Evolutionary conservation across 2,113 vertebrate species (phyloP), one percentile per base, ranked within the genome.

Genomic region (Ceuthmochares aereus): DNA sequence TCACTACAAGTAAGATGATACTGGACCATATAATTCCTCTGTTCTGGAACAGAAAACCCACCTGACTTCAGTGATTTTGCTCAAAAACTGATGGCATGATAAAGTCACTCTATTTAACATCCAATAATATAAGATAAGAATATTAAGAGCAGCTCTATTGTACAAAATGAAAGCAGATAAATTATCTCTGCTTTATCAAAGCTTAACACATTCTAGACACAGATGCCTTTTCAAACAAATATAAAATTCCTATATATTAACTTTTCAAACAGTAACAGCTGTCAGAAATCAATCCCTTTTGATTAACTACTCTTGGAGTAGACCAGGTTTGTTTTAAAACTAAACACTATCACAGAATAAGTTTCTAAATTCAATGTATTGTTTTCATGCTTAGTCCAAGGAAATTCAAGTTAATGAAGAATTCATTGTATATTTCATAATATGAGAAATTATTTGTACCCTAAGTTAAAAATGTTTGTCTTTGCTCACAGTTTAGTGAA

Each of bases 141-240:
- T 93, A 96, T 95, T 96, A 90, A 88, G 88, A 94, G 85, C 93
- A 96, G 96, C 82, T 95, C 94, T 93, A 74, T 83, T 75, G 68
- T 56, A 56, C 64, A 60, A 90, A 96, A 95, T 78, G 85, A 96
- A 95, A 96, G 79, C 79, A 93, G 72, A 88, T 94, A 96, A 93
- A 89, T 95, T 88, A 91, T 92, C 85, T 93, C 75, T 94, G 62
- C 52, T 83, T 85, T 94, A 95, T 94, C 91, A 91, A 94, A 96
- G 79, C 82, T 95, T 95, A 95, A 96, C 93, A 96, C 79, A 1
- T 95, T 96, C 79, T 92, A 91, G 93, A 95, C 96, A 94, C 95
- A 97, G 95, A 96, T 93, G 95, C 95, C 63, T 45, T 90, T 95
- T 95, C 59, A 91, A 94, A 93, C 58, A 56, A 40, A 88, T 87